Percentiles rank a stretch among this genome's conserved stretches.
Evolutionary conservation across 2,113 vertebrate species (phyloP).

Genomic region (Garra rufa): DNA sequence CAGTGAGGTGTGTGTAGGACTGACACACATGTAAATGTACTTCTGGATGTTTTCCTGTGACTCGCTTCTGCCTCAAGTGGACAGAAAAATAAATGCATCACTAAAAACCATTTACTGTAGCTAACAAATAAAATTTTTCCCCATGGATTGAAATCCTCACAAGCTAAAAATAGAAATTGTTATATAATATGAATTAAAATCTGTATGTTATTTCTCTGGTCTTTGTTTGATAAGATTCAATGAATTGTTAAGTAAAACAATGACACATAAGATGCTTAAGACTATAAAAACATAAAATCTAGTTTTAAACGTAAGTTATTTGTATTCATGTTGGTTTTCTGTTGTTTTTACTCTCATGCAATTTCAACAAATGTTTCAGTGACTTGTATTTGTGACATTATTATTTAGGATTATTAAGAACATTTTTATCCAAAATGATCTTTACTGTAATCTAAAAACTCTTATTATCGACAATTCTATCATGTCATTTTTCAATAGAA

Average conservation of each 20-base stretch:
- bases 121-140: background rate
- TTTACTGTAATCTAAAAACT: background rate
- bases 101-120: background rate
- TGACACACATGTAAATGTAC: too few species aligned
- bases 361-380: too few species aligned
- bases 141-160: background rate
- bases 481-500: too few species aligned
- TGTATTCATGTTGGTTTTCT: background rate
- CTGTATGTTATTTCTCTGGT: background rate
- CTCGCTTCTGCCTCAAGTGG: background rate
- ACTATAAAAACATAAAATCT: background rate
- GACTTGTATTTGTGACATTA: background rate
- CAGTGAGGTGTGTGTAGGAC: too few species aligned
- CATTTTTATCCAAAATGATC: background rate
- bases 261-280: background rate
- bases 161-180: background rate
- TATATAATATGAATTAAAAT: background rate
- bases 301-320: too few species aligned
- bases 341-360: background rate
- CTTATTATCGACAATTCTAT: too few species aligned
- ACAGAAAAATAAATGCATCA: background rate
- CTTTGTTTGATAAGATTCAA: background rate
- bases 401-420: background rate
- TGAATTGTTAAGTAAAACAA: background rate
- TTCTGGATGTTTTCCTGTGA: too few species aligned